Base-by-base conservation (phyloP, 2,113 vertebrate genomes). In the Pachyramphus minor region DNA sequence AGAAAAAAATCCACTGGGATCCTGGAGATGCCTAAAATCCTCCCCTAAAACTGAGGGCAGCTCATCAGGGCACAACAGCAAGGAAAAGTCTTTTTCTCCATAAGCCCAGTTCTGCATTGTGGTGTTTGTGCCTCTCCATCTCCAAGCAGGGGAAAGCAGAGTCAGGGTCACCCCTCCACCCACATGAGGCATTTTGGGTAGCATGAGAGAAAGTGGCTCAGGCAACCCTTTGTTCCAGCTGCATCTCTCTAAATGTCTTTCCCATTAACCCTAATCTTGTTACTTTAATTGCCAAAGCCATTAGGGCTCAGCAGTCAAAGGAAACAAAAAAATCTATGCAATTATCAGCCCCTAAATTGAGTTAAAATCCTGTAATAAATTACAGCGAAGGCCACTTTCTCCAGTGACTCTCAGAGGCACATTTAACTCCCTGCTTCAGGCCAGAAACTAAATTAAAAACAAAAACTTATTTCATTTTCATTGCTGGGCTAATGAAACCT, bases 401-500 rank as follows among this genome's bases (percentile, higher is more conserved):
- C 27, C 73, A 33, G 52, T 25, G 89, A 42, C 55, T 95, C 89
- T 93, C 62, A 50, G 72, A 93, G 90, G 79, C 35, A 50, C 25
- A 1, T 84, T 95, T 90, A 71, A 89, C 77, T 86, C 88, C 63
- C 47, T 56, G 64, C 79, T 84, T 37, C 76, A 47, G 83, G 73
- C 88, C 90, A 71, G 79, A 90, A 96, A 95, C 86, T 95, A 55
- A 81, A 64, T 97, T 97, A 93, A 82, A 93, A 73, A 1, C 35
- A 58, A 64, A 89, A 90, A 77, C 60, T 82, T 56, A n/a, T 8
- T 93, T 87, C 23, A 35, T 84, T 95, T 82, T 94, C 79, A 90
- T 90, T 74, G 85, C 88, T 67, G 42, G 72, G 21, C 33, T 95
- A 90, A 89, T 84, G 68, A 89, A 94, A 71, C 60, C 50, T 30